Evolutionary conservation across 2,888 invertebrate species (phyloP), one percentile per base, ranked within the genome.

Genomic region (Amphipyra berbera): DNA sequence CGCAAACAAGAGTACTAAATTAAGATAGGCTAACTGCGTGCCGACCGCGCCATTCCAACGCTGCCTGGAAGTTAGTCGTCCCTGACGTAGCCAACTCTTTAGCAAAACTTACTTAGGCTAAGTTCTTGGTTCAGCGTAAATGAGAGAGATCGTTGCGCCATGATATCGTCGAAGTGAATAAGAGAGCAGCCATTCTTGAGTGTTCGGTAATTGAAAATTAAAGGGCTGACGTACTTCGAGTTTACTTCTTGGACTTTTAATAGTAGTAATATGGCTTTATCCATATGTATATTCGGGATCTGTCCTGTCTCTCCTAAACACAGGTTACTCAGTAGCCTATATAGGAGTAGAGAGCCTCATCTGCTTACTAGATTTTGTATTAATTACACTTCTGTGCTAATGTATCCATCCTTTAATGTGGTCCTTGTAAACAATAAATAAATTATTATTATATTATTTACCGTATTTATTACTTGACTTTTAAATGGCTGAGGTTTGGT

Each of bases 1-100:
- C 89, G 77, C 89, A 90, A 91, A 92, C 91, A 92, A 91, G 91
- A 89, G 84, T 84, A 85, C 86, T 89, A 90, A 91, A 93, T 91
- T 90, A 90, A 90, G 89, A 90, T 88, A 88, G 87, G 88, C 84
- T 84, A 84, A 87, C 86, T 87, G 87, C 85, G 83, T 86, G 78
- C 83, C 77, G 56, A 76, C 70, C 76, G 73, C 72, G 65, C 72
- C 69, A 71, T 79, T 72, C 70, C 69, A 62, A 38, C 67, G 61
- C 63, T 21, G 21, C 21, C 21, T 64, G 59, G 54, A 84, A 83
- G 66, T 82, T 81, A 65, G 60, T 70, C 69, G 48, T 60, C 61
- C 73, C 83, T 70, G 78, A 82, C 82, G 80, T 77, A 71, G 74
- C 56, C 52, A 63, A 82, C 80, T 82, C 83, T 83, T 85, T 80